These are phyloP conservation scores for Saturnia japonica DNA, from an alignment of 2,888 invertebrate genomes.

Conservation along the genomic window DNA sequence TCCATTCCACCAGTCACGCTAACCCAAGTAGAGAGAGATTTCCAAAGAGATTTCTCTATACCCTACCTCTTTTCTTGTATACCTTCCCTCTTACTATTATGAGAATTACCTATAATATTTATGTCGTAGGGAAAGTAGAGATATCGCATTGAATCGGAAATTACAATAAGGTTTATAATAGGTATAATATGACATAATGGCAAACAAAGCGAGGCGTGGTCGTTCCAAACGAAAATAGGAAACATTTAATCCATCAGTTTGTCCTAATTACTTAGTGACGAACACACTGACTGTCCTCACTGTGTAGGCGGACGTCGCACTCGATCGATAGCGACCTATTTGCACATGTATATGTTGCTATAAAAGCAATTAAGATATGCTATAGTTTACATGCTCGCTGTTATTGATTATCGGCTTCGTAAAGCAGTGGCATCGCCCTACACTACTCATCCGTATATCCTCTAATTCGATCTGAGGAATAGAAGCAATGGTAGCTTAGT, in stretches of 20 bases:
- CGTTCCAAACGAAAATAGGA: not conserved
- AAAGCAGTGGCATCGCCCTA: not conserved
- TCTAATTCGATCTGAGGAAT: too few species aligned
- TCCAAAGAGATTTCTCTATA: too few species aligned
- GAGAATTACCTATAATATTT: too few species aligned
- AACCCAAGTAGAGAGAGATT: too few species aligned
- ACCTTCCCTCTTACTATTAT: too few species aligned
- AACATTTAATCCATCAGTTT: slow-evolving; percentile 2
- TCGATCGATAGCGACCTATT: slow-evolving; percentile 3
- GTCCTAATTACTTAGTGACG: slow-evolving; percentile 8
- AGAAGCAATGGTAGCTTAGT: too few species aligned
- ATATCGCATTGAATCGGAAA: too few species aligned
- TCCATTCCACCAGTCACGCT: too few species aligned
- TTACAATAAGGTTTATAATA: too few species aligned
- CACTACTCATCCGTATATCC: too few species aligned
- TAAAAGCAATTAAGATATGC: not conserved
- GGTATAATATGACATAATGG: not conserved
- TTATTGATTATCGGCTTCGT: not conserved
- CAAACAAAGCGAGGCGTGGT: not conserved
- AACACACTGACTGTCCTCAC: not conserved
- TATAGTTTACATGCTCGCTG: not conserved
- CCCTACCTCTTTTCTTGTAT: too few species aligned
- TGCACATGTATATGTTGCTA: not conserved
- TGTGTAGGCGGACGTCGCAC: not conserved
- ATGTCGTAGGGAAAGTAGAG: too few species aligned